Evolutionary conservation across 2,888 invertebrate species (phyloP), one percentile per base, ranked within the genome.

Genomic region (Archaeoteleia sp.): DNA sequence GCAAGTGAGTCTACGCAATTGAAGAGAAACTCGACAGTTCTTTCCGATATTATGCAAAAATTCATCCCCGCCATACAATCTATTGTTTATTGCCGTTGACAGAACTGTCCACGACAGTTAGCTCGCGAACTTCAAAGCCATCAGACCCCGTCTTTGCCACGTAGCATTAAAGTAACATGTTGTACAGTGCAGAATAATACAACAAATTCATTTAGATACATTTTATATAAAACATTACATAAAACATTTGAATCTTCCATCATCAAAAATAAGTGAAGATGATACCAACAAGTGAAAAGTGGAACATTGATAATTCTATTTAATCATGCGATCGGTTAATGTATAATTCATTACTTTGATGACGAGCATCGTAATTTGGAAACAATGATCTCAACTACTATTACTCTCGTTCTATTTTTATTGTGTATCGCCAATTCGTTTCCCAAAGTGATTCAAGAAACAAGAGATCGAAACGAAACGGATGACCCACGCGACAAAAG

Each of bases 31-130:
- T 82, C 76, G 32, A 46, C 58, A 53, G 69, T 74, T 76, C 79
- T 83, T 83, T 84, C 78, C 77, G 76, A 76, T 74, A 79, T 82
- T 82, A 82, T 82, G 82, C 80, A 82, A 82, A 79, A 79, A 78
- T 73, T 51, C 54, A 73, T 71, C 77, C 76, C 77, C 77, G 67
- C 77, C 75, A 65, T 54, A 48, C 55, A 60, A 69, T 46, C 65
- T 60, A 77, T 80, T 80, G 78, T 78, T 80, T 76, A 74, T 74
- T 73, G 77, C 57, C 73, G 67, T 69, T 72, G 43, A 69, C 62
- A 48, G 57, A 51, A 15, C 58, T 43, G 53, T 66, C 48, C 65
- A 54, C 57, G 61, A 48, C 75, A 81, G 79, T 79, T 75, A 30
- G 39, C 40, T 35, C 43, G 14, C 53, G 55, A 69, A 70, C 66